These are phyloP conservation scores for Numenius phaeopus DNA, from an alignment of 2,797 vertebrate species.

Conservation along the genomic window DNA sequence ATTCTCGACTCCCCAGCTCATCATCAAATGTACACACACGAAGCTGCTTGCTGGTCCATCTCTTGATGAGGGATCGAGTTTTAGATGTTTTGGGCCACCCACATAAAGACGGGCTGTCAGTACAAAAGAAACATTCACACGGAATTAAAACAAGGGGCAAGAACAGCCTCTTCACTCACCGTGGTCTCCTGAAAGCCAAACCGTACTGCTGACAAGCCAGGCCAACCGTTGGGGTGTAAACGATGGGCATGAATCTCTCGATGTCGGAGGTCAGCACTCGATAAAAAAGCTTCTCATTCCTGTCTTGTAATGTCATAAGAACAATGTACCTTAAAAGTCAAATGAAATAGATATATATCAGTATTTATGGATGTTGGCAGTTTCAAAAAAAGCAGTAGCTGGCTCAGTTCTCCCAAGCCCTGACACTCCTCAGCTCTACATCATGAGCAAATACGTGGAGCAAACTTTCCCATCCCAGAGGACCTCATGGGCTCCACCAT, in stretches of 20 bases:
- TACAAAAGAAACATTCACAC: constrained; percentile 8
- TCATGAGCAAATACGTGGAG: background rate
- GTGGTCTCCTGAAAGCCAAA: constrained; percentile 95
- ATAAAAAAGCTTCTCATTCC: constrained; percentile 99
- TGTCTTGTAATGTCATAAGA: constrained; percentile 97
- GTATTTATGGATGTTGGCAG: background rate
- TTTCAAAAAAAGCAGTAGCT: background rate
- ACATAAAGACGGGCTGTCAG: background rate
- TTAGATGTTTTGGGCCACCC: constrained; percentile 20
- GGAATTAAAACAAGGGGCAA: background rate
- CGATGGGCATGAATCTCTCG: constrained; percentile 97
- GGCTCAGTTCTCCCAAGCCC: background rate
- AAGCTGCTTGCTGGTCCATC: background rate
- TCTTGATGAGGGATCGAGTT: background rate
- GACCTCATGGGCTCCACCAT: background rate
- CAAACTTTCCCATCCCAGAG: background rate
- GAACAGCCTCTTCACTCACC: constrained; percentile 80
- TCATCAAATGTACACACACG: background rate
- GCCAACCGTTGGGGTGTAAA: constrained; percentile 96
- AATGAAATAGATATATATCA: background rate
- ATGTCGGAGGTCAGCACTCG: constrained; percentile 93
- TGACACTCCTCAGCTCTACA: background rate
- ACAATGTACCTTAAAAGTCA: constrained; percentile 89
- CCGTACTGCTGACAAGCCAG: constrained; percentile 98
- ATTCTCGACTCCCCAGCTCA: background rate